Evolutionary conservation across 92 coral and sea anemone genomes (phyloP).

Genomic region (Porites rus): DNA sequence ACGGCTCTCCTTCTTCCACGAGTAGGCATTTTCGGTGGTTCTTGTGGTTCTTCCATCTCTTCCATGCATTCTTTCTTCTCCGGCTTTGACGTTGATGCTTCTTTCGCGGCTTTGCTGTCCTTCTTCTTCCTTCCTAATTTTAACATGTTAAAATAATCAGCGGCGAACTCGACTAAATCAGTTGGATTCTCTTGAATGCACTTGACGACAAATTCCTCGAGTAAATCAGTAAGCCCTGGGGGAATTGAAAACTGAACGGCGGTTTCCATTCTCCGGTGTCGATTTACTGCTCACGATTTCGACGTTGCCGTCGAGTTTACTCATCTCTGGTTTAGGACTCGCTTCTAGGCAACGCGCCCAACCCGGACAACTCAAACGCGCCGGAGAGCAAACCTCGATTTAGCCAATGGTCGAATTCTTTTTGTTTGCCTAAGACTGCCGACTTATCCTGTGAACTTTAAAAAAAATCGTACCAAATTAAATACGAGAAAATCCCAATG

Average conservation of each 20-base stretch:
- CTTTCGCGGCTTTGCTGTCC: slow-evolving; percentile 39
- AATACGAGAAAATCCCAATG: slow-evolving; percentile 31
- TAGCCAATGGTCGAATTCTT: slow-evolving; percentile 27
- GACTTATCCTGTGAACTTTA: neutral
- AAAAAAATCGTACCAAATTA: slow-evolving; percentile 8
- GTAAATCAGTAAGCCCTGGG: slow-evolving; percentile 90
- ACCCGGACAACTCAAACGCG: slow-evolving; percentile 23
- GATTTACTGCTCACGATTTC: slow-evolving; percentile 42
- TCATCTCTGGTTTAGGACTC: slow-evolving; percentile 39
- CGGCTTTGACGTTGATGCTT: slow-evolving; percentile 55
- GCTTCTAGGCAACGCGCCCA: slow-evolving; percentile 53
- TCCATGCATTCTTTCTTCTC: slow-evolving; percentile 83
- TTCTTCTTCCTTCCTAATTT: slow-evolving; percentile 74
- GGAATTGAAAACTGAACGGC: slow-evolving; percentile 81
- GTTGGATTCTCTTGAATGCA: slow-evolving; percentile 97
- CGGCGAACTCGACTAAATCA: slow-evolving; percentile 95
- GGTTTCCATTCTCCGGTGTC: slow-evolving; percentile 76
- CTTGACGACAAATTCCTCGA: slow-evolving; percentile 97
- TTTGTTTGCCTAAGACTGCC: slow-evolving; percentile 18
- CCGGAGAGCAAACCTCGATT: neutral
- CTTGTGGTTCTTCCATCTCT: slow-evolving; percentile 74
- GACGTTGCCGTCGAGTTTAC: slow-evolving; percentile 21
- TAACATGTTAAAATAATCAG: slow-evolving; percentile 94
- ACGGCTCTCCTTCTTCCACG: slow-evolving; percentile 92
- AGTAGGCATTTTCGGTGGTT: slow-evolving; percentile 86